These are phyloP conservation scores for Potamilus streckersoni DNA, from an alignment of 1,140 invertebrate species.

Conservation along the genomic window DNA sequence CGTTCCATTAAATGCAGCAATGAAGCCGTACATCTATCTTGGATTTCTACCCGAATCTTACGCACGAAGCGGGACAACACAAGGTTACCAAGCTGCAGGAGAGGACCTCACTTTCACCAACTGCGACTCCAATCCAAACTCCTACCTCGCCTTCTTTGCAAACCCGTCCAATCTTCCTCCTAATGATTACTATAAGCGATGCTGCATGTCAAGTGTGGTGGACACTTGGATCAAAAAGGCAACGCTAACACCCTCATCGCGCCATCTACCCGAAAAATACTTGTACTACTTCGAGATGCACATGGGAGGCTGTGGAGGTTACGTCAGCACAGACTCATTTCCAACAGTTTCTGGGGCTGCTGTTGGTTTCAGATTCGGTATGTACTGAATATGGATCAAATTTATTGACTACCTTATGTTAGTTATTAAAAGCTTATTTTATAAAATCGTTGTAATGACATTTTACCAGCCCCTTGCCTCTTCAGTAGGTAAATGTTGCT, in stretches of 20 bases:
- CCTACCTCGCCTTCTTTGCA: conserved; percentile 15
- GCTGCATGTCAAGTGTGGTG: neutral
- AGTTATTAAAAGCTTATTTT: too few species aligned
- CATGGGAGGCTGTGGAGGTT: conserved; percentile 17
- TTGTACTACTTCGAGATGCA: conserved; percentile 11
- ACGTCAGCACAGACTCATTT: neutral
- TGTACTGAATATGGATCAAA: neutral
- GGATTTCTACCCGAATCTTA: conserved; percentile 4
- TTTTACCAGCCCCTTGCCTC: too few species aligned
- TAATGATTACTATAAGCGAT: conserved; percentile 1
- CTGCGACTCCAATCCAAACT: conserved; percentile 10
- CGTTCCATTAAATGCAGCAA: conserved; percentile 1
- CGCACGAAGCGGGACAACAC: neutral
- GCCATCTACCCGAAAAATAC: neutral
- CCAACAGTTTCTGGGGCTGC: conserved; percentile 1
- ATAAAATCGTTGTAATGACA: too few species aligned
- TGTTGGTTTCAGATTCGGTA: conserved; percentile 8
- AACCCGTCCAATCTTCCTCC: neutral
- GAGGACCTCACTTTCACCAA: conserved; percentile 10
- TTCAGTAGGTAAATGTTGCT: too few species aligned
- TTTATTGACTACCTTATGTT: too few species aligned
- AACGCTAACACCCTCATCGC: neutral
- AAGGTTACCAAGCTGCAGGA: conserved; percentile 4
- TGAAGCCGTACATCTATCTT: conserved; percentile 7
- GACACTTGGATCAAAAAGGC: neutral